phyloP scores from a whole-genome alignment of 2,888 invertebrate genomes.

The Sminthurides aquaticus region DNA sequence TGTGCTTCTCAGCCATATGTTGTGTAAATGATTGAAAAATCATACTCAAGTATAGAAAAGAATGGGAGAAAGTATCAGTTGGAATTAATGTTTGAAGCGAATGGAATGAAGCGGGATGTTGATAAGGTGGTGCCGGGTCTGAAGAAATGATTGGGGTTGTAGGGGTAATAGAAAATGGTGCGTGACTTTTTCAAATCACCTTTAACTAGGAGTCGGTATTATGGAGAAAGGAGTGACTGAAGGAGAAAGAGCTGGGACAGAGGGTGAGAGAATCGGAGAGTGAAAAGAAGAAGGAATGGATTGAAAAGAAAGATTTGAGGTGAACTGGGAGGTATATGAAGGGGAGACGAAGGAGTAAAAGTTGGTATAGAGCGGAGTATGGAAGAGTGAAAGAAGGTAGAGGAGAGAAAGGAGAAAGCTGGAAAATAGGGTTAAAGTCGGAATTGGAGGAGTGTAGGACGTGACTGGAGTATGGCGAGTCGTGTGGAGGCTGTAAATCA shows the following conservation, averaged over 20 bases:
- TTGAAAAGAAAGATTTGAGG: neutral
- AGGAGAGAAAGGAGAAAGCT: neutral
- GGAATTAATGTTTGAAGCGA: neutral
- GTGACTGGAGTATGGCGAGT: neutral
- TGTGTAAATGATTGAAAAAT: neutral
- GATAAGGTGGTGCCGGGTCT: neutral
- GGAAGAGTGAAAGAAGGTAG: neutral
- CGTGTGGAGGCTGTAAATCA: slow-evolving; percentile 35
- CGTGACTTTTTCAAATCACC: neutral
- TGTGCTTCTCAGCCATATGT: too few relatives aligned
- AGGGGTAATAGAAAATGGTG: neutral
- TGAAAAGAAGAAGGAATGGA: slow-evolving; percentile 1
- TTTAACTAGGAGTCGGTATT: neutral
- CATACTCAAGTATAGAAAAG: neutral
- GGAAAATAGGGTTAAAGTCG: too few relatives aligned
- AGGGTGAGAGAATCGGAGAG: neutral
- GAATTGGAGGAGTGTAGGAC: slow-evolving; percentile 18
- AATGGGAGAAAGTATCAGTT: neutral
- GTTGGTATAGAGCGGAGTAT: slow-evolving; percentile 7
- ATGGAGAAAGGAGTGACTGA: neutral
- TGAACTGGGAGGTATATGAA: neutral
- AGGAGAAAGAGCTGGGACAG: neutral
- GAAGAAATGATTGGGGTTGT: neutral
- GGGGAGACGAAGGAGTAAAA: slow-evolving; percentile 6
- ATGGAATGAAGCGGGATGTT: neutral